These are phyloP conservation scores for Istiophorus platypterus DNA, from an alignment of 2,113 vertebrate species.

Conservation along the genomic window DNA sequence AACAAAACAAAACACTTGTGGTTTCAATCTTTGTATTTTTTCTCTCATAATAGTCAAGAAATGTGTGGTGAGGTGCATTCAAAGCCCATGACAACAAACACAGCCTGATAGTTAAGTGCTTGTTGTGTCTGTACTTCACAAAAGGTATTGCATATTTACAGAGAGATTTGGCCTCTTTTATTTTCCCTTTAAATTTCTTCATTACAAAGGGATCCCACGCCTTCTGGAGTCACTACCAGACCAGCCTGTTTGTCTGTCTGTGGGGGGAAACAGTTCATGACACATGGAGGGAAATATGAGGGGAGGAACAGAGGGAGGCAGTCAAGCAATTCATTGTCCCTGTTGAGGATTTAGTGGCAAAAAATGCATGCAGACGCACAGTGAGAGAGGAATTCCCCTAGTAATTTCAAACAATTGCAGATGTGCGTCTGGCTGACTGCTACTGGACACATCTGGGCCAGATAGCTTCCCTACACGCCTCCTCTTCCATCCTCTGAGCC, in stretches of 20 bases:
- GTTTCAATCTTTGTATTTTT: slow-evolving; percentile 22
- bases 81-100: slow-evolving; percentile 40
- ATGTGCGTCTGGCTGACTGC: slow-evolving; percentile 74
- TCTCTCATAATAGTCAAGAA: slow-evolving; percentile 25
- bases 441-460: slow-evolving; percentile 79
- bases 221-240: slow-evolving; percentile 41
- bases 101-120: slow-evolving; percentile 39
- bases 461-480: slow-evolving; percentile 38
- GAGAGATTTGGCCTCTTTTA: slow-evolving; percentile 43
- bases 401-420: slow-evolving; percentile 77
- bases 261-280: slow-evolving; percentile 58
- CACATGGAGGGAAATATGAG: slow-evolving; percentile 63
- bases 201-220: slow-evolving; percentile 60
- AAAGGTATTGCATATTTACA: slow-evolving; percentile 52
- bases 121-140: slow-evolving; percentile 63
- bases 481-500: slow-evolving; percentile 37
- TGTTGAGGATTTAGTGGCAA: slow-evolving; percentile 52
- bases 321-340: slow-evolving; percentile 69
- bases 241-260: slow-evolving; percentile 66
- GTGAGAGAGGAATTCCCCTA: slow-evolving; percentile 78
- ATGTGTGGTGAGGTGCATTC: slow-evolving; percentile 46
- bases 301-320: slow-evolving; percentile 62
- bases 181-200: slow-evolving; percentile 52
- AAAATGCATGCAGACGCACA: slow-evolving; percentile 44
- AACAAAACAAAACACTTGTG: slow-evolving; percentile 37